Evolutionary conservation across 2,888 invertebrate species (phyloP).

Genomic region (Hanleya hanleyi): DNA sequence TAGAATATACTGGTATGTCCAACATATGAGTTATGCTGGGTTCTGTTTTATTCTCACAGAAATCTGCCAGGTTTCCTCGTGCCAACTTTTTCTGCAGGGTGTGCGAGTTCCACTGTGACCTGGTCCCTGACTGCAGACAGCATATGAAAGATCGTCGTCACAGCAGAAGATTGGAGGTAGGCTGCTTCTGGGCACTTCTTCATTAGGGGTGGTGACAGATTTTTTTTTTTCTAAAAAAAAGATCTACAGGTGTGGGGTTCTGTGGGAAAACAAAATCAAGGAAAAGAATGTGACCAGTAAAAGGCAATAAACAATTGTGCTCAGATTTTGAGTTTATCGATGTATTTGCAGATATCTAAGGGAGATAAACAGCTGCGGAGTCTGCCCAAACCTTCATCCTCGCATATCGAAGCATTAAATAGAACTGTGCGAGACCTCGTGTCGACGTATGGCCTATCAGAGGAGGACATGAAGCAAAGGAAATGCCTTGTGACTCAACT

Average conservation of each 20-base stretch:
- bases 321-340: background rate
- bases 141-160: constrained; percentile 70
- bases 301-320: background rate
- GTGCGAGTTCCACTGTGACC: constrained; percentile 73
- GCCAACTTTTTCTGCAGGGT: constrained; percentile 72
- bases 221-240: background rate
- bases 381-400: constrained; percentile 61
- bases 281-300: background rate
- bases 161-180: constrained; percentile 62
- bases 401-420: constrained; percentile 63
- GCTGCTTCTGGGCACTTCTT: too few species aligned
- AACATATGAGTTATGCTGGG: too few species aligned
- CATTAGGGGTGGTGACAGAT: background rate
- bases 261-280: background rate
- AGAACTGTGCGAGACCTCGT: constrained; percentile 54
- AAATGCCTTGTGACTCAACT: constrained; percentile 50
- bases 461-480: constrained; percentile 56
- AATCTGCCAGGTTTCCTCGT: constrained; percentile 63
- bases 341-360: constrained; percentile 49
- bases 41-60: constrained; percentile 55
- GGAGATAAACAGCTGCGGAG: constrained; percentile 57
- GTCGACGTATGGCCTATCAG: constrained; percentile 57
- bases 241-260: background rate
- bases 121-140: constrained; percentile 56
- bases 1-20: too few species aligned